Evolutionary conservation across 1,140 invertebrate species (phyloP), one percentile per base, ranked within the genome.

Genomic region (Bombus waltoni): DNA sequence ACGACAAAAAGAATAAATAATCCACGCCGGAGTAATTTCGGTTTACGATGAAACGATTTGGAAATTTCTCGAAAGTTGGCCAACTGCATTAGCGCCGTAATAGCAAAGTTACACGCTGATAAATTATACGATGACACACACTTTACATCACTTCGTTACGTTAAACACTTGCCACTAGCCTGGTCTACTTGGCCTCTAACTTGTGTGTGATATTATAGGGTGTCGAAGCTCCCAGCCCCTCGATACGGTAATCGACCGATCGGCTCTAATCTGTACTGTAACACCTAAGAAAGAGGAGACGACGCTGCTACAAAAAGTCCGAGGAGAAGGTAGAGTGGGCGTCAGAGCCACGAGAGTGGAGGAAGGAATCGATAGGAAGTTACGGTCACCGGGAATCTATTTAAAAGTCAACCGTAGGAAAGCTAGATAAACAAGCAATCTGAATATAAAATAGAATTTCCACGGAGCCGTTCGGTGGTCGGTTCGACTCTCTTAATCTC

Each of bases 381-480:
- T 89, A 89, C 80, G 80, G 88, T 83, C 88, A 89, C 65, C 80
- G 44, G 71, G 80, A 89, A 89, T 89, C 88, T 89, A 84, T 87
- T 89, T 89, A 89, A 89, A 88, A 76, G 80, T 81, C 79, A 66
- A 77, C 57, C 87, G 75, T 53, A 53, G 38, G 44, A 53, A 77
- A 89, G 79, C 44, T 83, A 47, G 59, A 66, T 85, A 85, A 90
- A 87, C 83, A 77, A 91, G 83, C 70, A 88, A 87, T 90, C 68
- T 79, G 83, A 90, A 85, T 84, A 81, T 66, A 72, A 88, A 86
- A 87, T 82, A 70, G 83, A 88, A 82, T 86, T 80, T 82, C 62
- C 66, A 81, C 81, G 47, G 68, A 59, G 13, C 18, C 40, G 40
- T 4, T 57, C 28, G 32, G 44, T 47, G 57, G 59, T 66, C 32